phyloP scores from a whole-genome alignment of 2,888 invertebrate species.

The Germaria angustata region DNA sequence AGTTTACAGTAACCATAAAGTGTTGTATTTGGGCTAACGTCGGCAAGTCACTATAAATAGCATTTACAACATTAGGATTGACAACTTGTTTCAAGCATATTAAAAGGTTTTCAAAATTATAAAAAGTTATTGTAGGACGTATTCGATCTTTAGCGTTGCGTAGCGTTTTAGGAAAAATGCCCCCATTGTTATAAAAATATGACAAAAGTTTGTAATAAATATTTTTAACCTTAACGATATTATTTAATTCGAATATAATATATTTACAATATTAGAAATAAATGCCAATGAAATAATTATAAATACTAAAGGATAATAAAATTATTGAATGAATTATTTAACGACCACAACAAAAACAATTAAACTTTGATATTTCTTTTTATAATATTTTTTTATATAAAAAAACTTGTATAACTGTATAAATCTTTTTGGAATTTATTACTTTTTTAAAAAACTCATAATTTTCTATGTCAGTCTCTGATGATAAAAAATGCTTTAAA shows the following conservation, averaged over 20 bases:
- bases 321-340: background rate
- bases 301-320: background rate
- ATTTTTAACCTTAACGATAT: background rate
- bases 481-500: conserved; percentile 54
- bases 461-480: conserved; percentile 57
- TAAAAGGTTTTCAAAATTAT: background rate
- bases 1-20: conserved; percentile 9
- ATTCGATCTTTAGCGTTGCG: no score
- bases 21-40: conserved; percentile 33
- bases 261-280: background rate
- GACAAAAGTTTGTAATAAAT: conserved; percentile 3
- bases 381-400: conserved; percentile 21
- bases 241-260: background rate
- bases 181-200: background rate
- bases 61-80: conserved; percentile 6
- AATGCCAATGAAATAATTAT: background rate
- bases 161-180: no score
- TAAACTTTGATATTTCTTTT: conserved; percentile 30
- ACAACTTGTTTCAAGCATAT: background rate
- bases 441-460: background rate
- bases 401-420: conserved; percentile 21
- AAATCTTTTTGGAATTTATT: conserved; percentile 23
- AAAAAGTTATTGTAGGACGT: background rate
- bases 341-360: conserved; percentile 3
- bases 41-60: conserved; percentile 6